phyloP scores from a whole-genome alignment of 2,797 vertebrate genomes.

The Allobates femoralis region DNA sequence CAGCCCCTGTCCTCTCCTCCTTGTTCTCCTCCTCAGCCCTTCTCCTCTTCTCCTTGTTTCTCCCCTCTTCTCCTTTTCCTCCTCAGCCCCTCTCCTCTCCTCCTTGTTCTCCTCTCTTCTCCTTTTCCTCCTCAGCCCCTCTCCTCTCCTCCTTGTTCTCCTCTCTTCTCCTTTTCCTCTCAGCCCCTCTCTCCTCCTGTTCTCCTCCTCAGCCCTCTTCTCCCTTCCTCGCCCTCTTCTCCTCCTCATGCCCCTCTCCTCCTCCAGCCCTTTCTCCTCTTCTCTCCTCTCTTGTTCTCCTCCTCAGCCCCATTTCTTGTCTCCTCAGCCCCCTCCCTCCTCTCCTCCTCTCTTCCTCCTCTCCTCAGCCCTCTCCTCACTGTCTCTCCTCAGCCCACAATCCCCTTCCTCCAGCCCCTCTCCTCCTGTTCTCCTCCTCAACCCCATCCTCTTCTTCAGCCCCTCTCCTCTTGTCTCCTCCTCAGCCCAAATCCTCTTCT shows the following conservation, averaged over 20 bases:
- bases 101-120: too few relatives aligned
- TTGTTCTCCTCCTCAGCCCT: too few relatives aligned
- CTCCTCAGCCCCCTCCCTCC: not conserved
- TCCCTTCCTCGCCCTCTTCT: slow-evolving; percentile 59
- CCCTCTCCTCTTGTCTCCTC: not conserved
- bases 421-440: not conserved
- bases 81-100: too few relatives aligned
- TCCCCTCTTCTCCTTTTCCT: too few relatives aligned
- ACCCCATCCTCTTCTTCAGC: not conserved
- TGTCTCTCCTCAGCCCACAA: not conserved
- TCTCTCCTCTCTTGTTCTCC: not conserved
- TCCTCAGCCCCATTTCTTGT: not conserved
- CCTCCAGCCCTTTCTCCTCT: not conserved
- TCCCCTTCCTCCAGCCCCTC: not conserved
- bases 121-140: too few relatives aligned
- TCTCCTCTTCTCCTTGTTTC: too few relatives aligned
- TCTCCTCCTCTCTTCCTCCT: too few relatives aligned
- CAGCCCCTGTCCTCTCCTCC: not conserved
- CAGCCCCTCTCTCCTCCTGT: too few relatives aligned
- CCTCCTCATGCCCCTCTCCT: slow-evolving; percentile 27
- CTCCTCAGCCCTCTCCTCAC: not conserved
- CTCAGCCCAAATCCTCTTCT: not conserved
- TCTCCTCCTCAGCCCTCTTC: too few relatives aligned
- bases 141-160: too few relatives aligned
- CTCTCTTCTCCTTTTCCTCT: too few relatives aligned